These are phyloP conservation scores for Lanius ludovicianus DNA, from an alignment of 2,113 vertebrate genomes.

Conservation along the genomic window DNA sequence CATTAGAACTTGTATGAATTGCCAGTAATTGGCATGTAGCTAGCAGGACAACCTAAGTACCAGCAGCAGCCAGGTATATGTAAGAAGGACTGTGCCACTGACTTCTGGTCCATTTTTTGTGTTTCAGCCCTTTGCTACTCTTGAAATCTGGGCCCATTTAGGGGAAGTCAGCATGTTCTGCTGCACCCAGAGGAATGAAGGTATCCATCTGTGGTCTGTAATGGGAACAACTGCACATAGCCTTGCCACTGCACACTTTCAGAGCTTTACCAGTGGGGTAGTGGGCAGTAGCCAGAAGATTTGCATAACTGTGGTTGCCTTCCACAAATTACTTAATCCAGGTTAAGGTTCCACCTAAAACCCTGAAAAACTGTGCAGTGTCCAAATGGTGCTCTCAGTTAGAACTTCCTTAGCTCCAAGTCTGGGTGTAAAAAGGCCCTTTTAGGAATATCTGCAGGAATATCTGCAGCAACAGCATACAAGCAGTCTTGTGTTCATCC, in stretches of 20 bases:
- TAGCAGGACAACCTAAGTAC: neutral
- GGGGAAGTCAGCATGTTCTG: neutral
- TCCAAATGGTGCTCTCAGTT: neutral
- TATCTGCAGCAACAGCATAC: neutral
- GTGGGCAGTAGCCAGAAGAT: neutral
- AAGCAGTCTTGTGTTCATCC: neutral
- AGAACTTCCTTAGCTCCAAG: neutral
- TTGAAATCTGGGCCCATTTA: neutral
- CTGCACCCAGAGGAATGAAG: neutral
- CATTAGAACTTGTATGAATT: neutral
- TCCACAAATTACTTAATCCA: neutral
- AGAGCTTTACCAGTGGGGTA: neutral
- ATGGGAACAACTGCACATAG: neutral
- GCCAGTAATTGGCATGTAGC: neutral
- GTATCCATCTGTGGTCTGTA: neutral
- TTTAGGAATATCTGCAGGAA: neutral
- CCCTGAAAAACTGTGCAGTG: neutral
- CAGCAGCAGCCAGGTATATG: neutral
- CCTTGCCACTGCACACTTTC: neutral
- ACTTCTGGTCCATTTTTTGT: neutral
- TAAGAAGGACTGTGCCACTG: neutral
- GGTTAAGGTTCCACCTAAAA: neutral
- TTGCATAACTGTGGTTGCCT: neutral
- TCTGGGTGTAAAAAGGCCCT: neutral
- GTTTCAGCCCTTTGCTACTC: neutral